Conservation (phyloP, 2,888 invertebrate genomes). For the Horisme vitalbata region DNA sequence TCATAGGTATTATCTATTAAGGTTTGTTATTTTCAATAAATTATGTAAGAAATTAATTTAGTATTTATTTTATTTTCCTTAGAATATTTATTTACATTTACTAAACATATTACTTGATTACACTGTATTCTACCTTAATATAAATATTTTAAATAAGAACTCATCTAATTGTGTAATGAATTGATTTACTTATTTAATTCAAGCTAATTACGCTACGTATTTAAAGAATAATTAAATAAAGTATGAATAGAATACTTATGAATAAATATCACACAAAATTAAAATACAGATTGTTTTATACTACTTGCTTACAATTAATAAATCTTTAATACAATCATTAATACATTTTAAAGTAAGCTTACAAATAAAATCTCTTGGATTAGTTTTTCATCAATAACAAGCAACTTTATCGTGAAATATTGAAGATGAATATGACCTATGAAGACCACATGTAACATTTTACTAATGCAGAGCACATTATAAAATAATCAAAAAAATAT, state of each 20-base stretch:
- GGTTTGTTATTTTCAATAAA: too few species aligned
- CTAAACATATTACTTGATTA: background rate
- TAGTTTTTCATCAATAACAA: too few species aligned
- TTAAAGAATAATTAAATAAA: too few species aligned
- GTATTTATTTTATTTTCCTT: conserved; percentile 13
- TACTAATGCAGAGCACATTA: too few species aligned
- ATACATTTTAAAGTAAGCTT: too few species aligned
- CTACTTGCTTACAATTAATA: conserved; percentile 11
- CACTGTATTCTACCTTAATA: background rate
- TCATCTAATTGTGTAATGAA: background rate
- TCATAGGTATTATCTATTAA: too few species aligned
- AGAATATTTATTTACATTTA: background rate
- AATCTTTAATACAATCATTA: background rate
- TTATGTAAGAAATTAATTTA: background rate
- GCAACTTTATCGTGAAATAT: too few species aligned
- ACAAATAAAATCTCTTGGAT: too few species aligned
- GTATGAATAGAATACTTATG: conserved; percentile 34
- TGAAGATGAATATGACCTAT: too few species aligned
- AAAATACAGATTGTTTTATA: conserved; percentile 39
- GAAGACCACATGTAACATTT: too few species aligned
- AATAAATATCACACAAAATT: conserved; percentile 70
- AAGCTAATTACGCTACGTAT: background rate
- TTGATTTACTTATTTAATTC: background rate
- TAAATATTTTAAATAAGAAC: background rate
- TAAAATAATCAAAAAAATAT: too few species aligned